phyloP scores from a whole-genome alignment of 1,140 invertebrate genomes.

The Thereuonema tuberculata region DNA sequence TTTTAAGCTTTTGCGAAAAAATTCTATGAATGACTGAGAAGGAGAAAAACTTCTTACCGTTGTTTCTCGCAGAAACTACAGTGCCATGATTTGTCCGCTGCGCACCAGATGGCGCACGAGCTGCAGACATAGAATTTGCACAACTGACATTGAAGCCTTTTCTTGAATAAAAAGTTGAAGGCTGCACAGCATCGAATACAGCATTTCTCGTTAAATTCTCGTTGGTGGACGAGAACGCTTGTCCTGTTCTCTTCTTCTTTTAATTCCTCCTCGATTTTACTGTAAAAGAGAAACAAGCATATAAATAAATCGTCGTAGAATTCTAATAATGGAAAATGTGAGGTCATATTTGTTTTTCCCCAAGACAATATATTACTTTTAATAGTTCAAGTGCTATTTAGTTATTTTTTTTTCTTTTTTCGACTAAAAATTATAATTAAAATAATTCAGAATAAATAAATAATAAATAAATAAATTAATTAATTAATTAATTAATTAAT shows the following conservation, averaged over 20 bases:
- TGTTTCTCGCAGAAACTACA: constrained; percentile 14
- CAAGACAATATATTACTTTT: too few relatives aligned
- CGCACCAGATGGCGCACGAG: constrained; percentile 13
- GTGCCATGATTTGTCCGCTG: constrained; percentile 13
- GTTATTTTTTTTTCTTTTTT: too few relatives aligned
- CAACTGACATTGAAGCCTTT: constrained; percentile 13
- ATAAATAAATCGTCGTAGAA: too few relatives aligned
- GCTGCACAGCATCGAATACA: constrained; percentile 30
- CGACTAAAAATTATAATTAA: too few relatives aligned
- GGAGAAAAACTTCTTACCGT: neutral
- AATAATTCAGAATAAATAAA: too few relatives aligned
- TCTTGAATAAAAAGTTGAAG: constrained; percentile 21
- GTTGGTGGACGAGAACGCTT: constrained; percentile 21
- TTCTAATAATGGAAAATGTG: too few relatives aligned
- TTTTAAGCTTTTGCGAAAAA: too few relatives aligned
- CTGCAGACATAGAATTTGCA: constrained; percentile 16
- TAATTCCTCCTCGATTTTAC: constrained; percentile 28
- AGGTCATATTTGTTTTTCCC: too few relatives aligned
- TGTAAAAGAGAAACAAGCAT: constrained; percentile 19
- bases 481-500: too few relatives aligned
- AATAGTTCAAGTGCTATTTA: too few relatives aligned
- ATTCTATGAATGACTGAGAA: too few relatives aligned
- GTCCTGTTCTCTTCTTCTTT: constrained; percentile 24
- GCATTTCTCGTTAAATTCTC: constrained; percentile 30
- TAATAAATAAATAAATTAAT: too few relatives aligned